phyloP scores from a whole-genome alignment of 2,888 invertebrate species.

The Plebejus anna region DNA sequence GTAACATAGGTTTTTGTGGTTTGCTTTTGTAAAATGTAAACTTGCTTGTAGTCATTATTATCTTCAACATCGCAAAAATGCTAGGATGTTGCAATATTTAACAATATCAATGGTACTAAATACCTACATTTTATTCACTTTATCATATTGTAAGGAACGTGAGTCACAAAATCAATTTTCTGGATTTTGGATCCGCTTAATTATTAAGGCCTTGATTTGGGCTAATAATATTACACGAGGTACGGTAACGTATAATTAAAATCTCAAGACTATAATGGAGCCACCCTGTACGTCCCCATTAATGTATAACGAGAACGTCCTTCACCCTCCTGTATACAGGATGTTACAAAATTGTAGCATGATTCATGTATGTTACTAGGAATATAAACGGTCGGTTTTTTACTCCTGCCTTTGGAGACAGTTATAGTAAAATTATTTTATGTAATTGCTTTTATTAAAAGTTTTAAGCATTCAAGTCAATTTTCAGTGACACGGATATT shows the following conservation, averaged over 20 bases:
- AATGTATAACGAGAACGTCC: neutral
- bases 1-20: no score
- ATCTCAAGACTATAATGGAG: conserved; percentile 14
- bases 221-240: conserved; percentile 6
- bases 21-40: no score
- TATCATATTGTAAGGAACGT: neutral
- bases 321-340: neutral
- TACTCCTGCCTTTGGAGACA: no score
- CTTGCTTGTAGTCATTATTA: no score
- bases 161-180: neutral
- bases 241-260: conserved; percentile 10
- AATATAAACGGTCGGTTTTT: neutral
- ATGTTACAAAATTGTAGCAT: neutral
- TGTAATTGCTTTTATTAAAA: neutral
- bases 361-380: neutral
- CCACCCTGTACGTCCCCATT: neutral
- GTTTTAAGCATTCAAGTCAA: neutral
- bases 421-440: no score
- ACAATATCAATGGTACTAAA: no score
- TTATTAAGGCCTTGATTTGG: neutral
- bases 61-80: no score
- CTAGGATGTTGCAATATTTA: no score
- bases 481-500: neutral
- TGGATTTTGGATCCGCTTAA: neutral
- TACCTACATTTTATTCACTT: no score